phyloP scores from a whole-genome alignment of 2,113 vertebrate species.

The Hypocryptadius cinnamomeus region DNA sequence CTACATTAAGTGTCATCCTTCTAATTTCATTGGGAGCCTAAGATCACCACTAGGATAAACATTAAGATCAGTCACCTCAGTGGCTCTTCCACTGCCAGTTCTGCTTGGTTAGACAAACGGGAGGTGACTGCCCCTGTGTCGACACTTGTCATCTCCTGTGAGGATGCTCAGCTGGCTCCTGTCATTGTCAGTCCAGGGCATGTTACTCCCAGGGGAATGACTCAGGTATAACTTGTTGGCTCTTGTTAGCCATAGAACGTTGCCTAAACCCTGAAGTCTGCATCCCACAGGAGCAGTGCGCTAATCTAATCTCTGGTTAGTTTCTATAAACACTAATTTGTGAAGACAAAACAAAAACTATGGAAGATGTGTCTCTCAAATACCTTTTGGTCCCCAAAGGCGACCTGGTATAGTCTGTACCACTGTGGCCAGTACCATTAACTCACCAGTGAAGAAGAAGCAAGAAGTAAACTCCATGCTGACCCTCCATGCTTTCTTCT shows the following conservation, averaged over 20 bases:
- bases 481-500: neutral
- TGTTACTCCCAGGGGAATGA: neutral
- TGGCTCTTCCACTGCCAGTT: neutral
- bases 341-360: neutral
- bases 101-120: neutral
- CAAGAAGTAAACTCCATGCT: neutral
- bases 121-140: neutral
- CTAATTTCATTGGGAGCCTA: neutral
- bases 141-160: neutral
- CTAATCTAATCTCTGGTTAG: neutral
- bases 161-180: neutral
- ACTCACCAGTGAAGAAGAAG: neutral
- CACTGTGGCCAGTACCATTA: neutral
- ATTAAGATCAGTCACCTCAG: neutral
- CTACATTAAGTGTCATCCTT: neutral
- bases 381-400: neutral
- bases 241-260: slow-evolving; percentile 8
- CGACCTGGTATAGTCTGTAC: neutral
- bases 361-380: neutral
- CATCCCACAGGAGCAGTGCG: neutral
- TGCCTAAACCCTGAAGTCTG: neutral
- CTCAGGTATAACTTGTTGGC: slow-evolving; percentile 19
- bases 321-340: slow-evolving; percentile 2
- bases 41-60: neutral
- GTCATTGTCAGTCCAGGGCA: neutral